Evolutionary conservation across 1,140 invertebrate species (phyloP).

Genomic region (Pachyrhynchus sulphureomaculatus): DNA sequence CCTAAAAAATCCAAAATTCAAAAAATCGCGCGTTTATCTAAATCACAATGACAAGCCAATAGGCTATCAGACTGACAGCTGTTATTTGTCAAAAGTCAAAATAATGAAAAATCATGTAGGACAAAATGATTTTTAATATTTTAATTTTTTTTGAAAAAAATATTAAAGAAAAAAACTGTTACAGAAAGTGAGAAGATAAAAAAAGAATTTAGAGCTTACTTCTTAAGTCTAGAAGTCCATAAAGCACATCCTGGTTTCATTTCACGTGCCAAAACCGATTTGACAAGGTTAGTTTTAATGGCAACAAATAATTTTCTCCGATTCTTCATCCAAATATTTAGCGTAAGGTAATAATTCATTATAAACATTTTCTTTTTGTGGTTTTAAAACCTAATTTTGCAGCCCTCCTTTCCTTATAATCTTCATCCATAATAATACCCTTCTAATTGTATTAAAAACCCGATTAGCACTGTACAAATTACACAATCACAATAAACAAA

Average conservation of each 20-base stretch:
- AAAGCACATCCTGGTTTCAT: constrained; percentile 65
- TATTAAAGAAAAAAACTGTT: background rate
- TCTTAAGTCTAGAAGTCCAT: constrained; percentile 64
- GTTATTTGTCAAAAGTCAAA: constrained; percentile 4
- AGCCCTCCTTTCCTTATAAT: constrained; percentile 35
- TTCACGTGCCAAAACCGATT: constrained; percentile 66
- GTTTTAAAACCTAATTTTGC: constrained; percentile 47
- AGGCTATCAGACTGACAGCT: too few relatives aligned
- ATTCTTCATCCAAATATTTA: constrained; percentile 65
- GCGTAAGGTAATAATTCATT: constrained; percentile 70
- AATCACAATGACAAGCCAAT: constrained; percentile 7
- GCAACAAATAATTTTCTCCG: constrained; percentile 59
- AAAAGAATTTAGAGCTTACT: constrained; percentile 53
- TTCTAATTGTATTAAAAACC: background rate
- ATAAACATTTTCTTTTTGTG: constrained; percentile 65
- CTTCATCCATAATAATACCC: constrained; percentile 40
- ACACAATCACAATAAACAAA: background rate
- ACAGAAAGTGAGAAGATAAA: background rate
- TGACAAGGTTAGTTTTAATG: constrained; percentile 70
- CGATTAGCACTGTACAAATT: background rate
- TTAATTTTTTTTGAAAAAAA: constrained; percentile 3
- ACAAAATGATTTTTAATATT: background rate
- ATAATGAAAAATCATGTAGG: constrained; percentile 9
- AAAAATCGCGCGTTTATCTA: background rate
- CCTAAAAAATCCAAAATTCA: constrained; percentile 54